These are phyloP conservation scores for Zaprionus africanus DNA, from an alignment of 1,140 invertebrate genomes.

Conservation along the genomic window DNA sequence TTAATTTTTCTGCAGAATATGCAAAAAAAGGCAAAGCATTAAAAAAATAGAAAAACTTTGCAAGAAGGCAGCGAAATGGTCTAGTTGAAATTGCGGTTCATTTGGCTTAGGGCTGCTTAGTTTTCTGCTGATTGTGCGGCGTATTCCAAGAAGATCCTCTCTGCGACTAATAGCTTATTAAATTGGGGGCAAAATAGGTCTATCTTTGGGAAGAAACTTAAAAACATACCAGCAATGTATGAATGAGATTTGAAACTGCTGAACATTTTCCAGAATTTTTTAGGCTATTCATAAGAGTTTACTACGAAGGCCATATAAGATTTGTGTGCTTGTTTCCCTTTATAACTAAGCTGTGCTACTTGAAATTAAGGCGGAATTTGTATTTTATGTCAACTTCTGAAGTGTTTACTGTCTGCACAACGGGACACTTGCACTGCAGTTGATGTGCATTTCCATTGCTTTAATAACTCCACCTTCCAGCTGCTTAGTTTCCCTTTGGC, in stretches of 20 bases:
- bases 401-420: conserved; percentile 3
- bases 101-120: conserved; percentile 27
- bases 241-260: too few relatives aligned
- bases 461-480: conserved; percentile 45
- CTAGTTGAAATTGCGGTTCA: conserved; percentile 15
- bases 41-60: conserved; percentile 4
- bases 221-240: too few relatives aligned
- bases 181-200: too few relatives aligned
- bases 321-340: background rate
- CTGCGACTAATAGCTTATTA: too few relatives aligned
- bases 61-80: background rate
- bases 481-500: background rate
- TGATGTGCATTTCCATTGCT: conserved; percentile 57
- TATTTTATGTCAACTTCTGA: conserved; percentile 1
- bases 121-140: conserved; percentile 26
- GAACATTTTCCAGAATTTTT: background rate
- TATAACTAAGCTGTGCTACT: background rate
- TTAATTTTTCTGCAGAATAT: conserved; percentile 36
- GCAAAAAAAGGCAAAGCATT: conserved; percentile 24
- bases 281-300: background rate
- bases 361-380: background rate
- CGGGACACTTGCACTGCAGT: conserved; percentile 32
- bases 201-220: too few relatives aligned
- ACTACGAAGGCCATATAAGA: background rate
- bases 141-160: background rate